Evolutionary conservation across 2,113 vertebrate species (phyloP).

Genomic region (Carassius carassius): DNA sequence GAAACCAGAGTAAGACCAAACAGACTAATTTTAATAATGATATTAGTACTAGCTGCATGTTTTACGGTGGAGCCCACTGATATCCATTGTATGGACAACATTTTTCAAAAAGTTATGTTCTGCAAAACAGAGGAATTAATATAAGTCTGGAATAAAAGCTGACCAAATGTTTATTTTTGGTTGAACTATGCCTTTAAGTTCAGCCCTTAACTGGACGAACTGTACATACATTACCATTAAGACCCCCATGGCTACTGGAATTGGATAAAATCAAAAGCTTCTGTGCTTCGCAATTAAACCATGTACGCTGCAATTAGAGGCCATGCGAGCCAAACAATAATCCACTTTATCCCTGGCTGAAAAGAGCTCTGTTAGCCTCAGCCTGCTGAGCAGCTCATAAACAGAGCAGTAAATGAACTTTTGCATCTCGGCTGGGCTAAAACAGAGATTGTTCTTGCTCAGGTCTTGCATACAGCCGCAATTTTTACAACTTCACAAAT

Average conservation of each 20-base stretch:
- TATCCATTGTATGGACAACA: neutral
- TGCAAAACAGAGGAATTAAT: neutral
- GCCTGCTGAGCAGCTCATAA: slow-evolving; percentile 21
- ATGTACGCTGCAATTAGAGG: slow-evolving; percentile 49
- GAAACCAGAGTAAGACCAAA: neutral
- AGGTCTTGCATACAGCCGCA: neutral
- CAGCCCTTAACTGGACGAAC: neutral
- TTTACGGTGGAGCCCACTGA: neutral
- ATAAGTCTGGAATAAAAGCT: neutral
- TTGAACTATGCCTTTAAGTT: neutral
- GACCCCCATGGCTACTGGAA: slow-evolving; percentile 3
- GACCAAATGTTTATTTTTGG: neutral
- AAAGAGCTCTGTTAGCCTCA: slow-evolving; percentile 41
- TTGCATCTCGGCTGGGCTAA: neutral
- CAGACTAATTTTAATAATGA: neutral
- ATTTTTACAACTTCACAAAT: slow-evolving; percentile 32
- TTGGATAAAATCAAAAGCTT: slow-evolving; percentile 30
- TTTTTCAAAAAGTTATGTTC: neutral
- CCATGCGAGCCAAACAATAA: slow-evolving; percentile 36
- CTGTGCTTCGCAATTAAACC: slow-evolving; percentile 60
- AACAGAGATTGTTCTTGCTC: neutral
- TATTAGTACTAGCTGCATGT: neutral
- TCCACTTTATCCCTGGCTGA: slow-evolving; percentile 21
- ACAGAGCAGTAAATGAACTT: slow-evolving; percentile 30
- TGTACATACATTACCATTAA: neutral